Percentiles rank a stretch among this genome's conserved stretches.
These are phyloP conservation scores for Falco berigora DNA, from an alignment of 2,797 vertebrate species.

Conservation along the genomic window DNA sequence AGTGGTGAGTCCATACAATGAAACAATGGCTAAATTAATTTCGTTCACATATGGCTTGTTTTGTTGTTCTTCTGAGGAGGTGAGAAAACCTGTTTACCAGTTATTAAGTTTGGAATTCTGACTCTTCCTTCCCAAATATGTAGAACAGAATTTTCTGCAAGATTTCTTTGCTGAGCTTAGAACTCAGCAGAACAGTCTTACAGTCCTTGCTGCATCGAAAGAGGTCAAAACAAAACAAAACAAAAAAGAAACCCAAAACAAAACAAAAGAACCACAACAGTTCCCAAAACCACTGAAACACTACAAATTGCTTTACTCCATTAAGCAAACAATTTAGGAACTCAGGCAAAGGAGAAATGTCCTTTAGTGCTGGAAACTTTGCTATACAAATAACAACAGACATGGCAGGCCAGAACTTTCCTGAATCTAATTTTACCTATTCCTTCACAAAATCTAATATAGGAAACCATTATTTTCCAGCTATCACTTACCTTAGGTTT, in stretches of 20 bases:
- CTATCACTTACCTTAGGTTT: background rate
- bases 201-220: background rate
- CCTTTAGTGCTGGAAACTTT: background rate
- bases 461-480: background rate
- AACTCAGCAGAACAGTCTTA: background rate
- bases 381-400: background rate
- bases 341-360: accelerated
- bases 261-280: background rate
- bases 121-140: background rate
- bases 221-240: background rate
- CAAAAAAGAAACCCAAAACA: background rate
- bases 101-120: background rate
- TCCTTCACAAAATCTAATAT: background rate
- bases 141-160: background rate
- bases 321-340: background rate
- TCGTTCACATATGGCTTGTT: background rate
- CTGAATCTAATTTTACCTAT: background rate
- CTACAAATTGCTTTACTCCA: background rate
- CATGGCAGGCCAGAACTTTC: background rate
- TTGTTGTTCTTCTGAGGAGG: background rate
- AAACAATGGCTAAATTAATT: background rate
- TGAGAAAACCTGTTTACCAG: background rate
- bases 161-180: background rate
- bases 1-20: background rate
- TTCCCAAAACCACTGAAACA: background rate